Conservation (phyloP, 2,113 vertebrate genomes). For the Aegotheles bennettii region DNA sequence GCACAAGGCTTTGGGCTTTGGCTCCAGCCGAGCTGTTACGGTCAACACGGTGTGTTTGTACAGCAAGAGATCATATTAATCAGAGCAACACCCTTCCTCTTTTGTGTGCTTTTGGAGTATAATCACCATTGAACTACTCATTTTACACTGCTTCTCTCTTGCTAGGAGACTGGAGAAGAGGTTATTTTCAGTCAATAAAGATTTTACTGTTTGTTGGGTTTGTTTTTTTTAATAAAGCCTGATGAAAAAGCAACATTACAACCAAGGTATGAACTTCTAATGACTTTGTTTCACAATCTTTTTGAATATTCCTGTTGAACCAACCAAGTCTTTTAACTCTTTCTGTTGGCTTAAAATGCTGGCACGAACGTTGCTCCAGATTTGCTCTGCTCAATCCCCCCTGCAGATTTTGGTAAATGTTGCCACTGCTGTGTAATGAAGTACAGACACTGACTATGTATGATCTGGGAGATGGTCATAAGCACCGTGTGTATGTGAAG, state of each 20-base stretch:
- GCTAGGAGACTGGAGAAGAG: background rate
- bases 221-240: background rate
- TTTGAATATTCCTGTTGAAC: background rate
- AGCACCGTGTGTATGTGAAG: background rate
- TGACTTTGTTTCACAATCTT: background rate
- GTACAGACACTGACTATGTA: background rate
- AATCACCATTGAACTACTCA: background rate
- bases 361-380: background rate
- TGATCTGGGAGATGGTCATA: background rate
- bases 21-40: background rate
- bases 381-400: background rate
- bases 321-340: background rate
- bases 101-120: background rate
- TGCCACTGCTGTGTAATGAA: background rate
- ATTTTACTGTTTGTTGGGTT: background rate
- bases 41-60: background rate
- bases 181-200: background rate
- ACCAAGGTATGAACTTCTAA: background rate
- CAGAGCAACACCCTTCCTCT: constrained; percentile 30
- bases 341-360: background rate
- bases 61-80: background rate
- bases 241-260: background rate
- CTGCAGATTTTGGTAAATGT: background rate
- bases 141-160: background rate
- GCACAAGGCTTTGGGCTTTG: background rate